Evolutionary conservation across 2,113 vertebrate genomes (phyloP).

Genomic region (Notothenia rossii): DNA sequence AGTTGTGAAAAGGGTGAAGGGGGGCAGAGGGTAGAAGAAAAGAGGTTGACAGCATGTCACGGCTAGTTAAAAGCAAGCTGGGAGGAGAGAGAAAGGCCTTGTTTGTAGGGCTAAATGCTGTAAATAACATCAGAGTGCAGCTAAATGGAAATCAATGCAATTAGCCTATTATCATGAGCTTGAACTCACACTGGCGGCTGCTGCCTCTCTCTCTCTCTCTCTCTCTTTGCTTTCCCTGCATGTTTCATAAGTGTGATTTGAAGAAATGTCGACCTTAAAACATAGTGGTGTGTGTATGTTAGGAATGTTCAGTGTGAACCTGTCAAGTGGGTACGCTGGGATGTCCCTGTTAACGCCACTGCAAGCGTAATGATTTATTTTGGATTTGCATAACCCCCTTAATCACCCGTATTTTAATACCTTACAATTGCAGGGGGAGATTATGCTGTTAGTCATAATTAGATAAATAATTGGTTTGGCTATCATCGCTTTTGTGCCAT

Average conservation of each 20-base stretch:
- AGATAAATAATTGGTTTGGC: constrained; percentile 98
- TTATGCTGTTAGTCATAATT: constrained; percentile 98
- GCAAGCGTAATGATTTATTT: constrained; percentile 68
- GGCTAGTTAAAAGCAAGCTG: constrained; percentile 76
- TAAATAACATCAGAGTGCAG: constrained; percentile 86
- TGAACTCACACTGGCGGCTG: constrained; percentile 72
- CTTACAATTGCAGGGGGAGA: constrained; percentile 91
- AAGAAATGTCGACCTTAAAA: background rate
- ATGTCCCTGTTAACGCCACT: constrained; percentile 82
- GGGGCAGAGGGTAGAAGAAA: constrained; percentile 51
- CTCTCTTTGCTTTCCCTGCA: constrained; percentile 29
- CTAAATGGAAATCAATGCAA: constrained; percentile 89
- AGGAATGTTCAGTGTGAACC: constrained; percentile 7
- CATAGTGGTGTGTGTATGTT: constrained; percentile 9
- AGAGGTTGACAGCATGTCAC: constrained; percentile 71
- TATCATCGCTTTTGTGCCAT: constrained; percentile 91
- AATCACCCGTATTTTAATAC: constrained; percentile 93
- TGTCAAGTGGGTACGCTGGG: constrained; percentile 19
- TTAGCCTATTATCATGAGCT: constrained; percentile 85
- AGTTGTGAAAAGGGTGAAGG: constrained; percentile 65
- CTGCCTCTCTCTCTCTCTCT: constrained; percentile 17
- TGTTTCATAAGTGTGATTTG: constrained; percentile 7
- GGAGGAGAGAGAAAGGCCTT: constrained; percentile 69
- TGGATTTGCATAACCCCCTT: constrained; percentile 92
- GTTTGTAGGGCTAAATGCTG: constrained; percentile 83